A percentile compares a stretch with the other conserved stretches of the same genome.
phyloP scores from a whole-genome alignment of 2,113 vertebrate species.

The Paedocypris sp. region DNA sequence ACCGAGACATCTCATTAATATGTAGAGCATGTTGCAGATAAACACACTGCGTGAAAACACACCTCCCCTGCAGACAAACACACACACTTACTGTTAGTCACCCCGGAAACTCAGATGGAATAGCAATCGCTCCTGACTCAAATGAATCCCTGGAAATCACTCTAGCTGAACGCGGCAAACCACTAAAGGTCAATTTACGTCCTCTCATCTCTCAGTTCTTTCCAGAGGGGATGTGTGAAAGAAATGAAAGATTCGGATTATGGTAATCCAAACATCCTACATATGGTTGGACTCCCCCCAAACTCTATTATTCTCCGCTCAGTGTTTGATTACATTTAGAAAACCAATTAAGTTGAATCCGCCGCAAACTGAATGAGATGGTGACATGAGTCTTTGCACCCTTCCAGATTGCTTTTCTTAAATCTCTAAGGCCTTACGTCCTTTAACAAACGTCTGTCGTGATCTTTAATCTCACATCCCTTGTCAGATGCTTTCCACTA shows the following conservation, averaged over 20 bases:
- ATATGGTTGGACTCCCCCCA: constrained; percentile 9
- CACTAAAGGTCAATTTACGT: constrained; percentile 1
- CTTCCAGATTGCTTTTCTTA: neutral
- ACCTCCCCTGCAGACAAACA: constrained; percentile 1
- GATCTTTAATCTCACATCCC: neutral
- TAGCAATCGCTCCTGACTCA: constrained; percentile 5
- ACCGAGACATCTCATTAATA: constrained; percentile 9
- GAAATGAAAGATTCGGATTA: constrained; percentile 27
- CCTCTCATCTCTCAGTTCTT: neutral
- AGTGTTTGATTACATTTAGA: constrained; percentile 33
- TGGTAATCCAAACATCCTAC: constrained; percentile 30
- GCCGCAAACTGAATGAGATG: constrained; percentile 18
- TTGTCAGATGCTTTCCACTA: neutral
- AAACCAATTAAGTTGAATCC: constrained; percentile 33
- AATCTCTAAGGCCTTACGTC: neutral
- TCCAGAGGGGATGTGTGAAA: neutral
- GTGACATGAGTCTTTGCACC: neutral
- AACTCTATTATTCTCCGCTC: constrained; percentile 1
- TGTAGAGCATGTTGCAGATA: constrained; percentile 1
- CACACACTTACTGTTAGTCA: neutral
- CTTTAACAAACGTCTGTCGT: neutral
- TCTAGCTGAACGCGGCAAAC: neutral
- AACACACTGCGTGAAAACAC: constrained; percentile 10
- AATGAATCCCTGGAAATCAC: constrained; percentile 15
- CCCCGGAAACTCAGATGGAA: neutral